Evolutionary conservation across 2,888 invertebrate species (phyloP).

Genomic region (Lithophane ornitopus): DNA sequence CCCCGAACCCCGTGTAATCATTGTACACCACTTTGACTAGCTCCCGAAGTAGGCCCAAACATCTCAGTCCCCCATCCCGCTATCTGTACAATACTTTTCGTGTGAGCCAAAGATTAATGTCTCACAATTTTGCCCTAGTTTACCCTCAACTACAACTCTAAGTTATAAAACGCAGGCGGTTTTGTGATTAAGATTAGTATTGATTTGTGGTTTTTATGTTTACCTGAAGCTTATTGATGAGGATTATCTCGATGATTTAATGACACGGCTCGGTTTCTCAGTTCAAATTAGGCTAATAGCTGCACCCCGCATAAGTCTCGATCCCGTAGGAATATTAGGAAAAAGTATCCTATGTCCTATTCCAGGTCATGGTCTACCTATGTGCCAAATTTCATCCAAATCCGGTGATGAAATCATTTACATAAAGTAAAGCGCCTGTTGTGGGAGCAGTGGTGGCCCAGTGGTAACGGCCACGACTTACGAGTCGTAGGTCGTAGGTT

Average conservation of each 20-base stretch:
- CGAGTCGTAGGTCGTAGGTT: too few species aligned
- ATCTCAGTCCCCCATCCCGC: conserved; percentile 76
- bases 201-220: background rate
- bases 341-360: too few species aligned
- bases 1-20: conserved; percentile 70
- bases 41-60: conserved; percentile 75
- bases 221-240: background rate
- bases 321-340: too few species aligned
- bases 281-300: background rate
- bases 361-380: too few species aligned
- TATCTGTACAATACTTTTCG: conserved; percentile 83
- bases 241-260: background rate
- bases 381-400: too few species aligned
- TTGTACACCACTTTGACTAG: conserved; percentile 69
- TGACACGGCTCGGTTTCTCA: background rate
- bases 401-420: too few species aligned
- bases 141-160: conserved; percentile 65
- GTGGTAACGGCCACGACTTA: too few species aligned
- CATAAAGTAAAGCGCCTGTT: too few species aligned
- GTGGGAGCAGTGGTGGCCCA: too few species aligned
- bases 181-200: conserved; percentile 9
- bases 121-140: conserved; percentile 84
- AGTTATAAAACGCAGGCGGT: conserved; percentile 48
- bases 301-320: too few species aligned
- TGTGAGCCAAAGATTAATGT: conserved; percentile 85